Conservation (phyloP, 2,888 invertebrate species). For the Ochropleura leucogaster region DNA sequence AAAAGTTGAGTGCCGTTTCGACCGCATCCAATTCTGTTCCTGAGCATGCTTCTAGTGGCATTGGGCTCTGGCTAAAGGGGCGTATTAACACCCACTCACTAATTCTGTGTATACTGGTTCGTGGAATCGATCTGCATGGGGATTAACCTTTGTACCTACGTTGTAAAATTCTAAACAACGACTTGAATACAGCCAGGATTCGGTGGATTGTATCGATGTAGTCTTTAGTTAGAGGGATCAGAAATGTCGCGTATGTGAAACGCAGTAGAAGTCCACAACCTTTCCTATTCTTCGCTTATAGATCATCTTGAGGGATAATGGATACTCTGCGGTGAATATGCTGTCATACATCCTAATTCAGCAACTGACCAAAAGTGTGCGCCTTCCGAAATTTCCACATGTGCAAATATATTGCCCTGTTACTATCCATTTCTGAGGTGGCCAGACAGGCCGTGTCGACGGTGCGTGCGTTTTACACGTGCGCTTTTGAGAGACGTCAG, state of each 20-base stretch:
- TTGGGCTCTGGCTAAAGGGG: conserved; percentile 4
- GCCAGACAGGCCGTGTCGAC: no score
- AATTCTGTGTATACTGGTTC: neutral
- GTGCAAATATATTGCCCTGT: neutral
- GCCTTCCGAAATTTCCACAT: neutral
- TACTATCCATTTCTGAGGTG: neutral
- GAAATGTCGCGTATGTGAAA: neutral
- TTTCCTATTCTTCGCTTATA: neutral
- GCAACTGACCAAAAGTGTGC: neutral
- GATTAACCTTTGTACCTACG: conserved; percentile 1
- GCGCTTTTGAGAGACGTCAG: no score
- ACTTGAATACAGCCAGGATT: neutral
- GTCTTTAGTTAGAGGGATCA: neutral
- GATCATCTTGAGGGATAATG: neutral
- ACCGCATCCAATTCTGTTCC: neutral
- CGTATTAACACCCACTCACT: neutral
- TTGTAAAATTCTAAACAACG: neutral
- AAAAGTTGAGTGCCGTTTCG: neutral
- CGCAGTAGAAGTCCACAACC: neutral
- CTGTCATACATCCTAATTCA: neutral
- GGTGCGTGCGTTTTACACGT: no score
- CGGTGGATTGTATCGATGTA: neutral
- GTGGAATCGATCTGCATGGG: neutral
- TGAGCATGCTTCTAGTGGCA: neutral
- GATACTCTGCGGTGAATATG: neutral